A percentile compares a stretch with the other conserved stretches of the same genome.
phyloP scores from a whole-genome alignment of 1,140 invertebrate genomes.

The Bombus breviceps region DNA sequence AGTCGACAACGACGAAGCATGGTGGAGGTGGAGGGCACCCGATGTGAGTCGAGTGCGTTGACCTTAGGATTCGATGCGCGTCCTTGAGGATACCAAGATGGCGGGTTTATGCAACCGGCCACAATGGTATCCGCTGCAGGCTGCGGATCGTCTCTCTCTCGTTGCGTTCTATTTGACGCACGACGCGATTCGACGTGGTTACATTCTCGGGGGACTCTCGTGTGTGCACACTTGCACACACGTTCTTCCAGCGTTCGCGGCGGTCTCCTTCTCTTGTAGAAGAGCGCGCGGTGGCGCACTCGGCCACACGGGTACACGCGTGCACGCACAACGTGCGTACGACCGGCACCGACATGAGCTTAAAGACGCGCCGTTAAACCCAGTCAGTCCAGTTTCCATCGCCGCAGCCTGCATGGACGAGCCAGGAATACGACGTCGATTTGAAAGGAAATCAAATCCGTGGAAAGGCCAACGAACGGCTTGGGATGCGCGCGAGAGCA shows the following conservation, averaged over 20 bases:
- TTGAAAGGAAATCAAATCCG: conserved; percentile 72
- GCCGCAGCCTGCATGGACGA: conserved; percentile 62
- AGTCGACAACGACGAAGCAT: conserved; percentile 61
- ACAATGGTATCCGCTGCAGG: conserved; percentile 72
- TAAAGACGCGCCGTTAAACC: conserved; percentile 69
- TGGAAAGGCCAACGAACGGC: conserved; percentile 71
- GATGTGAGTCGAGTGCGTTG: conserved; percentile 76
- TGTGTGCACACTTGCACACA: background rate
- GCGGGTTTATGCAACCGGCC: conserved; percentile 80
- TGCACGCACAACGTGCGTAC: conserved; percentile 50
- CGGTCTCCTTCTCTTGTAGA: conserved; percentile 5
- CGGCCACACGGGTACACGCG: conserved; percentile 6
- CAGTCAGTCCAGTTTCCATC: conserved; percentile 75
- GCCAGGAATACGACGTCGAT: conserved; percentile 61
- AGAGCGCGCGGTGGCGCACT: background rate
- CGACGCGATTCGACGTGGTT: conserved; percentile 70
- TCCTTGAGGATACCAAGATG: conserved; percentile 80
- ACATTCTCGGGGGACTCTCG: conserved; percentile 62
- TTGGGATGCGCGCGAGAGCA: conserved; percentile 44
- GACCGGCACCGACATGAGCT: conserved; percentile 54
- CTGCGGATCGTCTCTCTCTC: conserved; percentile 38
- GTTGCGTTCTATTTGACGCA: conserved; percentile 72
- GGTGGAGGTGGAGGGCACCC: conserved; percentile 63
- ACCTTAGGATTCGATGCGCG: conserved; percentile 78
- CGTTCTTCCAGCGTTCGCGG: background rate